phyloP scores from a whole-genome alignment of 2,797 vertebrate genomes.

The Malacoctenus gilli region DNA sequence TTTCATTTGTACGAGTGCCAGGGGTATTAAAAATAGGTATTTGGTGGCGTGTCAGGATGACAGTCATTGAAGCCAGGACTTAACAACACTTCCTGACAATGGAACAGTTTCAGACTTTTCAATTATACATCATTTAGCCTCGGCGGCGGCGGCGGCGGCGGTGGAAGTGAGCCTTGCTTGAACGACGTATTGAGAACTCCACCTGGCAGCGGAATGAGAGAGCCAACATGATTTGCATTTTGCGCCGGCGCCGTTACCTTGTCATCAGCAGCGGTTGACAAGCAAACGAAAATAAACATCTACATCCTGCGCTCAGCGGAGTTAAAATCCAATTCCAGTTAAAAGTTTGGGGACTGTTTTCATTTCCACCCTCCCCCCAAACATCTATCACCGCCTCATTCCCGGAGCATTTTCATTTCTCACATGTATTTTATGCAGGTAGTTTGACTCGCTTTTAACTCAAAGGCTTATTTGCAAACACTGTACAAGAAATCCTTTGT shows the following conservation, averaged over 20 bases:
- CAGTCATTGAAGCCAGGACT: slow-evolving; percentile 49
- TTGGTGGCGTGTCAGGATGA: slow-evolving; percentile 68
- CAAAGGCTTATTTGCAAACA: slow-evolving; percentile 34
- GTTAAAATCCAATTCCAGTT: slow-evolving; percentile 69
- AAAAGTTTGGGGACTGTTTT: slow-evolving; percentile 50
- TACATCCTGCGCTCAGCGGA: slow-evolving; percentile 58
- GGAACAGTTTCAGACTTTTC: slow-evolving; percentile 66
- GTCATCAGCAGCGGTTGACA: slow-evolving; percentile 70
- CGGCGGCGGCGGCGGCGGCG: slow-evolving; percentile 47
- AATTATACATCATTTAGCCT: slow-evolving; percentile 69
- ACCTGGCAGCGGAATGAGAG: slow-evolving; percentile 76
- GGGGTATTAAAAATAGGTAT: slow-evolving; percentile 57
- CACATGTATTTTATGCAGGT: slow-evolving; percentile 3
- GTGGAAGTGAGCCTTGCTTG: slow-evolving; percentile 52
- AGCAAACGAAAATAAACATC: slow-evolving; percentile 72
- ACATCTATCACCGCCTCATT: slow-evolving; percentile 51
- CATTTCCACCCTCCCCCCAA: too few relatives aligned
- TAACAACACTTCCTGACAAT: slow-evolving; percentile 68
- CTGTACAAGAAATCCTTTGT: slow-evolving; percentile 2
- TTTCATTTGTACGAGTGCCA: slow-evolving; percentile 40
- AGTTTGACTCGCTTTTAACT: slow-evolving; percentile 40
- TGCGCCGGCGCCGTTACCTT: slow-evolving; percentile 71
- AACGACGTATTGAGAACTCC: slow-evolving; percentile 67
- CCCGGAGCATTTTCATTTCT: not conserved
- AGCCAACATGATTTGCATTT: slow-evolving; percentile 68